Evolutionary conservation across 2,797 vertebrate species (phyloP).

Genomic region (Hirundo rustica): DNA sequence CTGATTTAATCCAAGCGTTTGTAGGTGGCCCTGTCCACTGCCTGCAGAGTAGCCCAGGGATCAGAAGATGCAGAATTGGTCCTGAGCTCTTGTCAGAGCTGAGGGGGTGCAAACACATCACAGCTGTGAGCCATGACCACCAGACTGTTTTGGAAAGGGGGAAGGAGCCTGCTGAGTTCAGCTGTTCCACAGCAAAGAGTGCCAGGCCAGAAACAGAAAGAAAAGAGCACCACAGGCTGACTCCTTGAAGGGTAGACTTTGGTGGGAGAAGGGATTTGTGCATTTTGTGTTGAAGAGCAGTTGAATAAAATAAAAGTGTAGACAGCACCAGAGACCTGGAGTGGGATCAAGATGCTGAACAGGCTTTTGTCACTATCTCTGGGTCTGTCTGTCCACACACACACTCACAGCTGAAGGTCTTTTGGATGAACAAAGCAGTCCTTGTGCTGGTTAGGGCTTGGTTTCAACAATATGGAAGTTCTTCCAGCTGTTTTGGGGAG

Average conservation of each 20-base stretch:
- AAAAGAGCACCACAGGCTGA: not conserved
- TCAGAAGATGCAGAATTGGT: not conserved
- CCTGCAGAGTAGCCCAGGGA: not conserved
- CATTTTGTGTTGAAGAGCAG: not conserved
- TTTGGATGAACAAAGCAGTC: slow-evolving; percentile 18
- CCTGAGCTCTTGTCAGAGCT: not conserved
- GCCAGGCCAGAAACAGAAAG: slow-evolving; percentile 10
- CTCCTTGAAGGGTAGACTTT: not conserved
- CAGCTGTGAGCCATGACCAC: not conserved
- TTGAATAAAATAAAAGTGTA: not conserved
- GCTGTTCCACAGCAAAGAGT: not conserved
- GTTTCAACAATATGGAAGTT: slow-evolving; percentile 42
- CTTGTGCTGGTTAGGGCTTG: slow-evolving; percentile 23
- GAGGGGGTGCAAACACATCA: not conserved
- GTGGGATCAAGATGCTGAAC: not conserved
- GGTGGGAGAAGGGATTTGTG: not conserved
- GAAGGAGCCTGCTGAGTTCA: slow-evolving; percentile 43
- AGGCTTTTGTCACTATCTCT: not conserved
- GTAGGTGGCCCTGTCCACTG: not conserved
- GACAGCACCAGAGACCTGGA: not conserved
- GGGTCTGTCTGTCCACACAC: not conserved
- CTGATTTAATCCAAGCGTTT: not conserved
- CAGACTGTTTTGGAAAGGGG: slow-evolving; percentile 16
- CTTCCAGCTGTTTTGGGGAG: slow-evolving; percentile 36
- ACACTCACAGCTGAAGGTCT: slow-evolving; percentile 22